Evolutionary conservation across 2,113 vertebrate genomes (phyloP), one percentile per base, ranked within the genome.

Genomic region (Tiliqua scincoides): DNA sequence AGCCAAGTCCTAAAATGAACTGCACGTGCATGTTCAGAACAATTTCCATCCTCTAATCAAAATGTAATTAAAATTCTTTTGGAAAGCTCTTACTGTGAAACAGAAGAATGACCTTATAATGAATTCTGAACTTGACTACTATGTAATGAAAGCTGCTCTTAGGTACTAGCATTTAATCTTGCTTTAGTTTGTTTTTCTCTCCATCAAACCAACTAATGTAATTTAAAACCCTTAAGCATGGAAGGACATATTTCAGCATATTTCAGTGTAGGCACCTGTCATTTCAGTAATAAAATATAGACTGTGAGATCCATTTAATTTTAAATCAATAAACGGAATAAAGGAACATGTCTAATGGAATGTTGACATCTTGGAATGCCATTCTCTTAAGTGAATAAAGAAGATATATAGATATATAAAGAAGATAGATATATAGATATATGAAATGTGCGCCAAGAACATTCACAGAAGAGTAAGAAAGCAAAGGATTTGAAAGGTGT

Each of bases 31-130:
- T 11, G 7, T 79, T 73, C 48, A 57, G 43, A 85, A 85, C 79
- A 25, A 40, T 89, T 80, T 90, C n/a, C 73, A 2, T 57, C 11
- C 43, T 93, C 11, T 85, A 87, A 59, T 21, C n/a, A 82, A 89
- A 84, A 86, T 61, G 59, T 71, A 86, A 84, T 89, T 85, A 87
- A 89, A 88, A 88, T 92, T 92, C 25, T 62, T 57, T 77, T 65
- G 32, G 23, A 54, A 67, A 32, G 54, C 85, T 85, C 57, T 27
- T 87, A 15, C 59, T 82, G 81, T 68, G 85, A 71, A 91, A 30
- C 78, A 89, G 72, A 48, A 89, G 83, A 91, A 88, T 90, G 6
- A 80, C 74, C 52, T 86, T 20, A 0, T 73, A 59, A 4, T 35
- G 87, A 87, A 32, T 89, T 77, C 87, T 81, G 63, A 83, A 83